A percentile compares a stretch with the other conserved stretches of the same genome.
Evolutionary conservation across 2,888 invertebrate species (phyloP).

Genomic region (Euzetes globulus): DNA sequence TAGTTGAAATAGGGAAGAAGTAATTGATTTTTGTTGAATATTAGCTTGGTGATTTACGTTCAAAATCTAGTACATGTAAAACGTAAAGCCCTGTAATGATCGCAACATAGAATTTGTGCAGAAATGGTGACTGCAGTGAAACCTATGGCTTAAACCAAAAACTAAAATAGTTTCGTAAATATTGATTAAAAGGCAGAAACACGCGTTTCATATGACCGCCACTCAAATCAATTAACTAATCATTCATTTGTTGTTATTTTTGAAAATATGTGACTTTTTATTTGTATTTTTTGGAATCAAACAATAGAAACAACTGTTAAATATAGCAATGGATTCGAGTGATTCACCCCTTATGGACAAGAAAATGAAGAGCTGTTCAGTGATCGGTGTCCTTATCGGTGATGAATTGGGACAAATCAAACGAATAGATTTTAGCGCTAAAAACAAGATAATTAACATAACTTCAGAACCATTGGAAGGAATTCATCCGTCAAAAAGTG

Average conservation of each 20-base stretch:
- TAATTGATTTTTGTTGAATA: too few relatives aligned
- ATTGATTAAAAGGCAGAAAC: too few relatives aligned
- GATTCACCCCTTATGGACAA: not conserved
- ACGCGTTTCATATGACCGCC: not conserved
- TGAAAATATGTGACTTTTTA: not conserved
- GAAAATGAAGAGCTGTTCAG: not conserved
- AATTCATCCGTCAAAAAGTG: slow-evolving; percentile 30
- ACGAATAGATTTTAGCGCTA: slow-evolving; percentile 27
- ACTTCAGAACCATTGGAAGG: not conserved
- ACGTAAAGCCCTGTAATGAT: too few relatives aligned
- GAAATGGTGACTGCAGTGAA: too few relatives aligned
- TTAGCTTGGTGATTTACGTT: too few relatives aligned
- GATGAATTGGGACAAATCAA: slow-evolving; percentile 39
- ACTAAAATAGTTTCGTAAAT: too few relatives aligned
- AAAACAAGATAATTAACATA: slow-evolving; percentile 6
- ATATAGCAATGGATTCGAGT: not conserved
- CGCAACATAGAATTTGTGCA: too few relatives aligned
- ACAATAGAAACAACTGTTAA: not conserved
- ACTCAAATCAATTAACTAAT: not conserved
- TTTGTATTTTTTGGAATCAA: not conserved
- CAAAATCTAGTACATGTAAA: too few relatives aligned
- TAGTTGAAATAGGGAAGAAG: too few relatives aligned
- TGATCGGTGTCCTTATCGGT: slow-evolving; percentile 36
- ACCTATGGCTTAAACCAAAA: too few relatives aligned
- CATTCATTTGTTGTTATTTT: not conserved